Evolutionary conservation across 2,888 invertebrate genomes (phyloP).

Genomic region (Nephrotoma appendiculata): DNA sequence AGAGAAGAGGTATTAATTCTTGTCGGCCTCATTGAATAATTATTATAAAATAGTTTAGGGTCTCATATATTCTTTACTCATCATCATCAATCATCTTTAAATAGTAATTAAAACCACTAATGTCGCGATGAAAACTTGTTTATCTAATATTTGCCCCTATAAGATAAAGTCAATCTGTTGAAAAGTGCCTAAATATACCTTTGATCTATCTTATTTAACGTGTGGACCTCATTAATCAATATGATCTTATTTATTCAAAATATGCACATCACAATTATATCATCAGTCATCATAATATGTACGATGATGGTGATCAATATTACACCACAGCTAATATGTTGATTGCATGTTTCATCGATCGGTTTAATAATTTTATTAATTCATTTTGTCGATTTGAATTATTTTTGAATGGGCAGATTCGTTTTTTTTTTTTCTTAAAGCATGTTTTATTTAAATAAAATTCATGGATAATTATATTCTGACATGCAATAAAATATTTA

Average conservation of each 20-base stretch:
- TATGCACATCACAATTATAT: neutral
- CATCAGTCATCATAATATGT: neutral
- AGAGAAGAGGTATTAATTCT: no score
- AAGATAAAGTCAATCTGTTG: neutral
- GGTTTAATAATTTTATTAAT: neutral
- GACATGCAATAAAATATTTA: neutral
- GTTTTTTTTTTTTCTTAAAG: neutral
- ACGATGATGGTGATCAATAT: neutral
- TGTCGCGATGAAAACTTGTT: neutral
- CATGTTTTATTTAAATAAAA: neutral
- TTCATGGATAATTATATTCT: neutral
- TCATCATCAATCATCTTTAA: neutral
- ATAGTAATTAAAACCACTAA: neutral
- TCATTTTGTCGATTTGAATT: neutral
- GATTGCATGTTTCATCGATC: neutral
- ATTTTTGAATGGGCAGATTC: neutral
- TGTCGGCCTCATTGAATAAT: no score
- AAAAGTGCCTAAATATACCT: neutral
- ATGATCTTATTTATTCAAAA: neutral
- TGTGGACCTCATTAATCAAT: neutral
- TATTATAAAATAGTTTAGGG: no score
- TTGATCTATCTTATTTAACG: neutral
- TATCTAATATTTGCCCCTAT: neutral
- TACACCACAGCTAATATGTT: neutral
- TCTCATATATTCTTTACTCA: no score